Evolutionary conservation across 2,797 vertebrate species (phyloP).

Genomic region (Malacoraja senta): DNA sequence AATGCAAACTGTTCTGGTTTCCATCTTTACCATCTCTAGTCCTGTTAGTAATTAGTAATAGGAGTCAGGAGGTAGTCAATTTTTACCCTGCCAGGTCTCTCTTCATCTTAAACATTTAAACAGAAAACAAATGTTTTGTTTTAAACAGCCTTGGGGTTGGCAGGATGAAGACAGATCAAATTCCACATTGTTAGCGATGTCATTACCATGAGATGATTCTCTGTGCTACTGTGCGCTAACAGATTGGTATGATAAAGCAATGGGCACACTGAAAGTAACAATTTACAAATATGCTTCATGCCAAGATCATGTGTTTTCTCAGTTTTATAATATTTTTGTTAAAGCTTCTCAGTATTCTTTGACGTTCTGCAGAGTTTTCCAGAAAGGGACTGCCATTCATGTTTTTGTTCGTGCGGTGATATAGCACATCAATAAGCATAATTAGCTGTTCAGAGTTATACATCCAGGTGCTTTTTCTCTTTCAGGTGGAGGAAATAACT

Average conservation of each 20-base stretch:
- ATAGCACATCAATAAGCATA: neutral
- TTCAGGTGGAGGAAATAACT: neutral
- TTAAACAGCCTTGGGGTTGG: neutral
- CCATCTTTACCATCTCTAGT: neutral
- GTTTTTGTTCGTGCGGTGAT: neutral
- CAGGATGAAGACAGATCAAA: slow-evolving; percentile 15
- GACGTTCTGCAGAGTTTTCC: neutral
- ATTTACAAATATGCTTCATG: neutral
- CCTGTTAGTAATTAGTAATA: neutral
- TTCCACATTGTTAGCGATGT: neutral
- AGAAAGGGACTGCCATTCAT: neutral
- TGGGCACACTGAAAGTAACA: neutral
- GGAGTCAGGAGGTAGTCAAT: too few species aligned
- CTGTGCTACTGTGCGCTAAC: neutral
- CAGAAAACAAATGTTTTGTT: slow-evolving; percentile 26
- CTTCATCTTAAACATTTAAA: slow-evolving; percentile 1
- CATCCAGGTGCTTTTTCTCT: neutral
- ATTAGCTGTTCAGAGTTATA: neutral
- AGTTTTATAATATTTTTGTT: neutral
- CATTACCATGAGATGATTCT: neutral
- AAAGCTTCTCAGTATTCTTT: neutral
- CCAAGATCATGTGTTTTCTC: neutral
- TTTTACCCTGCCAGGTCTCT: neutral
- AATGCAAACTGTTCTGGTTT: neutral
- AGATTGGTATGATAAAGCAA: neutral